These are phyloP conservation scores for Myotis planiceps DNA, from an alignment of 2,797 vertebrate species.

Conservation along the genomic window DNA sequence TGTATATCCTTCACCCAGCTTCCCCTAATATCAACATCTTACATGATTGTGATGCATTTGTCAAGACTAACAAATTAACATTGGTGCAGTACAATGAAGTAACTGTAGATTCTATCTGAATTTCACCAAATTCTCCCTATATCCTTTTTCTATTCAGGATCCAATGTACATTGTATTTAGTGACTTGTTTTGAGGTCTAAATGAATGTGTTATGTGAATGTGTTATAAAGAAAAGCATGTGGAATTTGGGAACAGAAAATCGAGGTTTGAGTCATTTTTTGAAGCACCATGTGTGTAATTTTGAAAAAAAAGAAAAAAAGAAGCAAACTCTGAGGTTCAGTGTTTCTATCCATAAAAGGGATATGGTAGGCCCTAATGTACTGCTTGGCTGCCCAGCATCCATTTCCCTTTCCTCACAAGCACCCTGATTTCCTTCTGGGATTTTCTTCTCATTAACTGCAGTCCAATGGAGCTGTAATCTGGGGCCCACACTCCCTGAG, in stretches of 20 bases:
- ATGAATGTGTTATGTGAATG: too few species aligned
- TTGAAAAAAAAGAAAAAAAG: neutral
- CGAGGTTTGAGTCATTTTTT: neutral
- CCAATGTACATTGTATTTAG: neutral
- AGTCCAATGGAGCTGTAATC: neutral
- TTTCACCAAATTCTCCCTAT: neutral
- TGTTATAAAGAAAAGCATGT: neutral
- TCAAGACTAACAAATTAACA: neutral
- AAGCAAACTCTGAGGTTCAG: neutral
- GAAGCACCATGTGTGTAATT: neutral
- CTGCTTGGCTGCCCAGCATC: neutral
- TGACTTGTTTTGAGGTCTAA: neutral
- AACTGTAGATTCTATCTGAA: neutral
- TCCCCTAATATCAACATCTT: neutral
- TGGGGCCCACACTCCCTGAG: rapidly evolving
- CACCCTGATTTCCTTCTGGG: neutral
- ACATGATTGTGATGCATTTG: neutral
- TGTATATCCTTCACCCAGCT: neutral
- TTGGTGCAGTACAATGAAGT: neutral
- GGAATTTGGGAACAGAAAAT: neutral
- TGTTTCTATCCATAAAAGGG: neutral
- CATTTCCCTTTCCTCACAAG: neutral
- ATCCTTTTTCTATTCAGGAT: neutral
- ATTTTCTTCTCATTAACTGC: neutral
- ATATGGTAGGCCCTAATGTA: neutral